A percentile compares a stretch with the other conserved stretches of the same genome.
These are phyloP conservation scores for Cathartes aura DNA, from an alignment of 2,113 vertebrate genomes.

Conservation along the genomic window DNA sequence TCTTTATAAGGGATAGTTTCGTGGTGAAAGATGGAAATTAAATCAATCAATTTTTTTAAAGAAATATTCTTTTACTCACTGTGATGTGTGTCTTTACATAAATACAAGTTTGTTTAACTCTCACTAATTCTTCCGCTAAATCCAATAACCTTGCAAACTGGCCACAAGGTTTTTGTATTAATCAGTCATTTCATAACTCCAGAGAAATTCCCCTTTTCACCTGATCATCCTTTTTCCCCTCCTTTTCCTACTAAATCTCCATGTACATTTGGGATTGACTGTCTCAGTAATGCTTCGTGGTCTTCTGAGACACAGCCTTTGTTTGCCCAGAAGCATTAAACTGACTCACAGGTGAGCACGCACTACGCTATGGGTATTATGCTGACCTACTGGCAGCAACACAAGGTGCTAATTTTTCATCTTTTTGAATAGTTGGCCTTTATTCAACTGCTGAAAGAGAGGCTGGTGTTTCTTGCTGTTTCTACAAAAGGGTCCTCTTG, in stretches of 20 bases:
- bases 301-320: not conserved
- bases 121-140: not conserved
- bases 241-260: not conserved
- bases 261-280: not conserved
- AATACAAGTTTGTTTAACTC: not conserved
- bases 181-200: not conserved
- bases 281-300: not conserved
- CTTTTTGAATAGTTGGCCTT: not conserved
- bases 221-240: not conserved
- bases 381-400: not conserved
- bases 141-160: not conserved
- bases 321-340: not conserved
- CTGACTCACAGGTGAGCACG: not conserved
- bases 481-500: not conserved
- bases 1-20: not conserved
- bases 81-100: not conserved
- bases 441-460: not conserved
- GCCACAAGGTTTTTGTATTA: not conserved
- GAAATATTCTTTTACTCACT: not conserved
- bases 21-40: not conserved
- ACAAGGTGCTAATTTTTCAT: constrained; percentile 3
- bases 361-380: not conserved
- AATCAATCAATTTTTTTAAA: not conserved
- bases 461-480: not conserved
- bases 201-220: not conserved